These are phyloP conservation scores for Toxostoma redivivum DNA, from an alignment of 2,113 vertebrate species.

Conservation along the genomic window DNA sequence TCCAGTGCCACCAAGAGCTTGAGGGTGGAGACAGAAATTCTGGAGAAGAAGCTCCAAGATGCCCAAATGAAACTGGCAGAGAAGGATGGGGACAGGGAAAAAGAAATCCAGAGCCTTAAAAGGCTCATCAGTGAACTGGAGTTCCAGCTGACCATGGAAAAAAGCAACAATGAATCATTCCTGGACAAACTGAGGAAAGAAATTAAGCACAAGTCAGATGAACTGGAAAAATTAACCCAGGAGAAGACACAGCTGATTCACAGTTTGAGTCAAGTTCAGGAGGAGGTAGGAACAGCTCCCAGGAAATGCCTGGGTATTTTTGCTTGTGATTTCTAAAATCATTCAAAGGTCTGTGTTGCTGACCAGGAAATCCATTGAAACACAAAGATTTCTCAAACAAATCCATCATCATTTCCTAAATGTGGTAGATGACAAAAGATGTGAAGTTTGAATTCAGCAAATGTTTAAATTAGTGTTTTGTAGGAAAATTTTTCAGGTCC, in stretches of 20 bases:
- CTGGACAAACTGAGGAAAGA: constrained; percentile 70
- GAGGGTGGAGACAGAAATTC: constrained; percentile 60
- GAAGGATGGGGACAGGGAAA: constrained; percentile 66
- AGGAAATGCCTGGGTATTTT: neutral
- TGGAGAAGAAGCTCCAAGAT: constrained; percentile 72
- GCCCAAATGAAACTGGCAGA: constrained; percentile 54
- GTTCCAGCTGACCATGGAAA: constrained; percentile 72
- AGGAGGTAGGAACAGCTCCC: constrained; percentile 76
- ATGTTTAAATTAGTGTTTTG: neutral
- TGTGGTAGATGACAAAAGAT: neutral
- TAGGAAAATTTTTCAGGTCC: neutral
- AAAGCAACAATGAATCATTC: constrained; percentile 52
- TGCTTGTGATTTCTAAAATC: neutral
- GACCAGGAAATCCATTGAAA: neutral
- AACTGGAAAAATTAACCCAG: constrained; percentile 73
- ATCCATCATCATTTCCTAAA: neutral
- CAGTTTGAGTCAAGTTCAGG: constrained; percentile 69
- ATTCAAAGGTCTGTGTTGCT: neutral
- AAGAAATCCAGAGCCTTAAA: constrained; percentile 71
- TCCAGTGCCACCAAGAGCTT: constrained; percentile 67
- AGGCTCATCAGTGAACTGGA: constrained; percentile 65
- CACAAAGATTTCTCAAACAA: neutral
- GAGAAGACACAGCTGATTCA: constrained; percentile 72
- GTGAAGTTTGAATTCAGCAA: neutral
- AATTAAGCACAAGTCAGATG: constrained; percentile 73